Base-by-base conservation (phyloP, 1,140 invertebrate species). In the Eriocheir sinensis region DNA sequence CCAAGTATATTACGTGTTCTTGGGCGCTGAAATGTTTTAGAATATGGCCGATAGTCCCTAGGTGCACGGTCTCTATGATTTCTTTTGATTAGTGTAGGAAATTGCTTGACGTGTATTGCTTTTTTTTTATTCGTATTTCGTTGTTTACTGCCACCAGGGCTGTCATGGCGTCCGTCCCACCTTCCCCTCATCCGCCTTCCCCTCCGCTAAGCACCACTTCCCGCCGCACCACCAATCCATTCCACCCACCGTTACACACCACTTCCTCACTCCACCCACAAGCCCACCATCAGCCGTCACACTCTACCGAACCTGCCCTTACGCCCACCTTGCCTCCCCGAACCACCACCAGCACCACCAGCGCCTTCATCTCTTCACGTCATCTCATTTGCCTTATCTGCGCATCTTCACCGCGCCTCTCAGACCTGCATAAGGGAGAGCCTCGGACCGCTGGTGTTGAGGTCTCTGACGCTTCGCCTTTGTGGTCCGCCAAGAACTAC, bases 381-480 rank as follows among this genome's bases (percentile, higher is more conserved):
- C 90, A 92, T 92, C 91, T 92, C 91, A 92, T 92, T 92, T 81
- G 91, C 40, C 40, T 92, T 81, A 92, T 81, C 91, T 92, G 60
- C 36, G 72, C 17, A 92, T 92, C 91, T 92, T 8, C n/a, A 36
- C n/a, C 41, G 1, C 91, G 38, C 60, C 90, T 30, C 53, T 80
- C n/a, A 80, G 60, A 27, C 90, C 40, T 72, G 89, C 44, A 30
- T n/a, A 80, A 80, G 48, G 60, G 41, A n/a, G 27, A 80, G 36
- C n/a, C 36, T 27, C 30, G 38, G 48, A 80, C 90, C 53, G 27
- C 53, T 80, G 90, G n/a, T 36, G 53, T 72, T 80, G 53, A 91
- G 60, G 53, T n/a, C 90, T 38, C 36, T 34, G 53, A 40, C 30
- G 60, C 36, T 8, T 21, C 90, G 44, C 53, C 9, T 32, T n/a